These are phyloP conservation scores for Proterorhinus semilunaris DNA, from an alignment of 2,113 vertebrate species.

Conservation along the genomic window DNA sequence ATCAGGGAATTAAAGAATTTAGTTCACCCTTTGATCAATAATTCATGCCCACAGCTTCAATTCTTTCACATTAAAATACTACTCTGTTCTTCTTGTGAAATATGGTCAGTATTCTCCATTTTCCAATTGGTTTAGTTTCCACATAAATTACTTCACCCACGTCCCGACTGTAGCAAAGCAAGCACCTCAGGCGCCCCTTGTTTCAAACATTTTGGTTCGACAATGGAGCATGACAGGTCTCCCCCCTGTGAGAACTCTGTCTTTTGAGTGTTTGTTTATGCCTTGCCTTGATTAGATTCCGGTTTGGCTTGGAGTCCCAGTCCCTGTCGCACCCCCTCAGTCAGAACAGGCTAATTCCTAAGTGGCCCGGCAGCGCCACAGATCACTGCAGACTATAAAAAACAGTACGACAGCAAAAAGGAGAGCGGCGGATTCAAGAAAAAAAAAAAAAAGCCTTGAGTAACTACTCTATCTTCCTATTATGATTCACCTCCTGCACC, in stretches of 20 bases:
- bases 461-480: slow-evolving; percentile 42
- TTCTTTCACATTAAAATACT: background rate
- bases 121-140: slow-evolving; percentile 20
- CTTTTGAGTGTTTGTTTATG: slow-evolving; percentile 63
- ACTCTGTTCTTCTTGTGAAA: background rate
- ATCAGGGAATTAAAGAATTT: too few species aligned
- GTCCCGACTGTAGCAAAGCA: slow-evolving; percentile 48
- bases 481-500: slow-evolving; percentile 47
- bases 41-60: background rate
- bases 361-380: slow-evolving; percentile 49
- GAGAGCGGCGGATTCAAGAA: slow-evolving; percentile 27
- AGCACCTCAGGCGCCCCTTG: slow-evolving; percentile 47
- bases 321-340: slow-evolving; percentile 54
- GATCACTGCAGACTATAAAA: slow-evolving; percentile 52
- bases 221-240: slow-evolving; percentile 59
- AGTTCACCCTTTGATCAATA: too few species aligned
- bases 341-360: slow-evolving; percentile 59
- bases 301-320: slow-evolving; percentile 59
- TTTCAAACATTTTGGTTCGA: slow-evolving; percentile 55
- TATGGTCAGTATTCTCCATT: background rate
- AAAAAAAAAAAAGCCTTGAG: slow-evolving; percentile 28
- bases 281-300: slow-evolving; percentile 62
- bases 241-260: slow-evolving; percentile 46
- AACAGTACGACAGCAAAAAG: slow-evolving; percentile 32
- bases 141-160: slow-evolving; percentile 46